phyloP scores from a whole-genome alignment of 2,797 vertebrate genomes.

The Gadopsis bispinosus region DNA sequence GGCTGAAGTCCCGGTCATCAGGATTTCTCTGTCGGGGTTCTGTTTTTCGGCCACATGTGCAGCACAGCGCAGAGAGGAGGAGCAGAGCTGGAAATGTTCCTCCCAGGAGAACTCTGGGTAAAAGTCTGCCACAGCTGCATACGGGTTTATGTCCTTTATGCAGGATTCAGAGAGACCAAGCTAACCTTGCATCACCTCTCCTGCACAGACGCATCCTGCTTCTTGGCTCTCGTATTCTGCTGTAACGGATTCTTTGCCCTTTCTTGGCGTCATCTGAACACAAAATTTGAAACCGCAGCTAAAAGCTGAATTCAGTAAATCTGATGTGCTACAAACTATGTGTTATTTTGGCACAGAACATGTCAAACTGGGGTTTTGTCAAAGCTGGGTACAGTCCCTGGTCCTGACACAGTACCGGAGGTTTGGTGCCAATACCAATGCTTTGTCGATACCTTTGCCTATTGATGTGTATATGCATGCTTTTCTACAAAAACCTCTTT shows the following conservation, averaged over 20 bases:
- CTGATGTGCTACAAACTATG: background rate
- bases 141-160: background rate
- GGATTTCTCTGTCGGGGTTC: constrained; percentile 4
- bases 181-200: background rate
- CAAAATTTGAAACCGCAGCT: background rate
- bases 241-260: background rate
- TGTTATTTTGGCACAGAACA: background rate
- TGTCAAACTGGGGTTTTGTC: background rate
- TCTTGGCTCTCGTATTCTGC: background rate
- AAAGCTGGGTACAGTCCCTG: background rate
- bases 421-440: too few relatives aligned
- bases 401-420: too few relatives aligned
- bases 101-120: constrained; percentile 1
- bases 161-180: background rate
- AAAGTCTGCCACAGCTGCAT: background rate
- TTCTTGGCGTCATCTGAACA: background rate
- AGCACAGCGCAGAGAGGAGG: constrained; percentile 5
- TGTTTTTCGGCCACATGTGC: constrained; percentile 18
- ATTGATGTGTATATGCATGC: too few relatives aligned
- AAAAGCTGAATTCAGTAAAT: background rate
- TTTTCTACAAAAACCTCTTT: too few relatives aligned
- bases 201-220: background rate
- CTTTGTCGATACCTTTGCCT: too few relatives aligned
- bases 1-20: constrained; percentile 13
- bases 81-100: background rate